Evolutionary conservation across 2,113 vertebrate species (phyloP).

Genomic region (Zapornia atra): DNA sequence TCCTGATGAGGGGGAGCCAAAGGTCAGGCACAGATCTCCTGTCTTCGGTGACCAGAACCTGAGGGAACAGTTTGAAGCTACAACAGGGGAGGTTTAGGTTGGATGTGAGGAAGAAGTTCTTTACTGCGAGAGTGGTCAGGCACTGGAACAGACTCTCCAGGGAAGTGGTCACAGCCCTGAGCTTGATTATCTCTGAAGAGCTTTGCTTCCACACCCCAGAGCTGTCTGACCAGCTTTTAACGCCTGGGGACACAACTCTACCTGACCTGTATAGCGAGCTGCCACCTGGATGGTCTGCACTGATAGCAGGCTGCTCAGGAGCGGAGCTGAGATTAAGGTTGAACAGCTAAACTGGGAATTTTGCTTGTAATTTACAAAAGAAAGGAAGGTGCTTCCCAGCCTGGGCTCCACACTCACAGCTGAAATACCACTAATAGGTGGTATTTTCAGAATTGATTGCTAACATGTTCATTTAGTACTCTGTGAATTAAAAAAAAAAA

Average conservation of each 20-base stretch:
- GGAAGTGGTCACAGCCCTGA: no score
- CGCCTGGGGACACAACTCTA: rapidly evolving
- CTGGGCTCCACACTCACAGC: background rate
- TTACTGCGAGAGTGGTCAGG: no score
- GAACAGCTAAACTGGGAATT: background rate
- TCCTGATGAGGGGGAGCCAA: no score
- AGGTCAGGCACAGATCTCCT: no score
- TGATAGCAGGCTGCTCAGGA: background rate
- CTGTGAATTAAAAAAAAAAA: background rate
- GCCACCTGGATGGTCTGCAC: rapidly evolving
- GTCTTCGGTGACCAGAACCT: no score
- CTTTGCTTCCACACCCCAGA: rapidly evolving
- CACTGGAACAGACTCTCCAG: no score
- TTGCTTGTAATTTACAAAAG: background rate
- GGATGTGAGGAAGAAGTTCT: no score
- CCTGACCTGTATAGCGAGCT: background rate
- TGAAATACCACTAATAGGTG: background rate
- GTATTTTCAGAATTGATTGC: background rate
- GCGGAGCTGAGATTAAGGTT: background rate
- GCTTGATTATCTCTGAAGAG: rapidly evolving
- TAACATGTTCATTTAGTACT: rapidly evolving
- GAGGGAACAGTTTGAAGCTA: no score
- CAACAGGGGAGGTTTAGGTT: no score
- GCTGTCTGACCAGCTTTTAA: background rate
- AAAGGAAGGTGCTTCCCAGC: background rate